phyloP scores from a whole-genome alignment of 2,113 vertebrate species.

The Emberiza fucata region DNA sequence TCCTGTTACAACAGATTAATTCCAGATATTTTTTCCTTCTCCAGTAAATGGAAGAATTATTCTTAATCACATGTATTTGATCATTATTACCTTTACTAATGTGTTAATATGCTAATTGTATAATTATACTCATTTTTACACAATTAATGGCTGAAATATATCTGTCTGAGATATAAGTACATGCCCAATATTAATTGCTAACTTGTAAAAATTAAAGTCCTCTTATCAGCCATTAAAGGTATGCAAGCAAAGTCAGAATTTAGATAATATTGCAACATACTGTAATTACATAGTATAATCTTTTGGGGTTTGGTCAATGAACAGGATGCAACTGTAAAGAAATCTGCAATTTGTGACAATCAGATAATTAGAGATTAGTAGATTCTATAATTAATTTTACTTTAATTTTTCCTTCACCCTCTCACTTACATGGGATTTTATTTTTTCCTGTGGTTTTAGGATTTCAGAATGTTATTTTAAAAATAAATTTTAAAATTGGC shows the following conservation, averaged over 20 bases:
- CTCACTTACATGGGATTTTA: rapidly evolving
- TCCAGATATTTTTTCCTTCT: neutral
- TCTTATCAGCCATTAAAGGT: neutral
- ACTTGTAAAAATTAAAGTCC: neutral
- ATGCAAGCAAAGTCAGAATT: neutral
- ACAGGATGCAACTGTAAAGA: neutral
- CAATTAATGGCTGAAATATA: neutral
- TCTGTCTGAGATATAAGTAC: neutral
- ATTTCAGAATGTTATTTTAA: neutral
- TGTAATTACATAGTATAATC: neutral
- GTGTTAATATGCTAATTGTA: neutral
- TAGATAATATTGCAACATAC: neutral
- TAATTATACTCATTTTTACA: neutral
- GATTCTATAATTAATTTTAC: neutral
- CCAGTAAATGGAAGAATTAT: neutral
- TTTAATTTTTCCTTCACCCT: neutral
- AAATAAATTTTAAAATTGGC: neutral
- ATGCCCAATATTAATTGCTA: neutral
- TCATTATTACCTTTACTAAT: neutral
- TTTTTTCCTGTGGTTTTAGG: neutral
- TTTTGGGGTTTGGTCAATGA: neutral
- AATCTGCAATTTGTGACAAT: neutral
- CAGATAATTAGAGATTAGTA: neutral
- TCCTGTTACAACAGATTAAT: neutral
- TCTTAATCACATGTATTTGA: neutral